These are phyloP conservation scores for Umimayanthus chanpuru DNA, from an alignment of 92 coral and sea anemone species.

Conservation along the genomic window DNA sequence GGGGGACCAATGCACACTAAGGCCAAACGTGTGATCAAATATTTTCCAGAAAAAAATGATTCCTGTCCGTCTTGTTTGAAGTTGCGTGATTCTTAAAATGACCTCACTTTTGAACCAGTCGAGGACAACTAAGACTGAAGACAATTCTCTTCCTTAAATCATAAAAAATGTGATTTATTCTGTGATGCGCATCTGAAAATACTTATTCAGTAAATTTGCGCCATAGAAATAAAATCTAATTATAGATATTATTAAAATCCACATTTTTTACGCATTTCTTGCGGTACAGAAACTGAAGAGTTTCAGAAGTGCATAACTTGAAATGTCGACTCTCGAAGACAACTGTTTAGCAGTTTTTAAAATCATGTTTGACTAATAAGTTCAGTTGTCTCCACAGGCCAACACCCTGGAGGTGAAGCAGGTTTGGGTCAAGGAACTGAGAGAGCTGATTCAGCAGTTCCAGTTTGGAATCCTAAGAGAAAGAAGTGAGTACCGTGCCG, in stretches of 20 bases:
- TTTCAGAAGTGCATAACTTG: neutral
- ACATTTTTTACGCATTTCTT: too few species aligned
- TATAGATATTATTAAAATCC: neutral
- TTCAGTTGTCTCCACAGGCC: slow-evolving; percentile 66
- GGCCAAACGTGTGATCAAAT: slow-evolving; percentile 78
- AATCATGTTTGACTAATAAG: neutral
- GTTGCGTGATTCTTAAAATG: neutral
- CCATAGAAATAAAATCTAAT: too few species aligned
- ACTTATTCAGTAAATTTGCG: too few species aligned
- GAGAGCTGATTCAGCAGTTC: slow-evolving; percentile 94
- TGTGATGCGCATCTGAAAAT: too few species aligned
- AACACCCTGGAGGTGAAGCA: slow-evolving; percentile 87
- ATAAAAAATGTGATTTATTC: too few species aligned
- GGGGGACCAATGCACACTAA: slow-evolving; percentile 56
- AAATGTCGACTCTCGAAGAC: too few species aligned
- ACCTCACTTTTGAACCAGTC: neutral
- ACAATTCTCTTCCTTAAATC: too few species aligned
- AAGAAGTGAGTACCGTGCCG: slow-evolving; percentile 69
- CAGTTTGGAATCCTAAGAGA: slow-evolving; percentile 92
- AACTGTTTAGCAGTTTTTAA: neutral
- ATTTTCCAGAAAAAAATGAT: too few species aligned
- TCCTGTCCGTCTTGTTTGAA: neutral
- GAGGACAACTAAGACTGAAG: too few species aligned
- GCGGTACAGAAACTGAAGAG: neutral
- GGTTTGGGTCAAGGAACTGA: slow-evolving; percentile 93